Evolutionary conservation across 2,113 vertebrate species (phyloP), one percentile per base, ranked within the genome.

Genomic region (Gasterosteus aculeatus): DNA sequence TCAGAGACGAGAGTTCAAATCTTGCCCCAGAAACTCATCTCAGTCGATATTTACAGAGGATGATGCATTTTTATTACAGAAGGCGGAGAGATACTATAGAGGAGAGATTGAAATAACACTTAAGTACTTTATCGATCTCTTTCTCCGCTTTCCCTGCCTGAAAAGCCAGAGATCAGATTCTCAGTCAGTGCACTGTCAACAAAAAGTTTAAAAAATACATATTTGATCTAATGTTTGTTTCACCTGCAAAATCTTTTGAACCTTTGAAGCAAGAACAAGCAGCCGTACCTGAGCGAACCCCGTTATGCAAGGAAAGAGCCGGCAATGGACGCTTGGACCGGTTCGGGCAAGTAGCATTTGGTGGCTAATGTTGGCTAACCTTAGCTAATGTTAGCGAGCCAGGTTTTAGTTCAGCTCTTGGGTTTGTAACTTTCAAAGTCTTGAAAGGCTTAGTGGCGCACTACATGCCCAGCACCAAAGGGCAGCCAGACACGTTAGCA

Each of bases 111-210:
- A 81, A 86, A 78, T 75, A 85, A 85, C 67, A 68, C 62, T 9
- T 47, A 73, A 56, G 75, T 64, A 53, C 72, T 86, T 69, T 83
- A 85, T 83, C 75, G 84, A 89, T 89, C 80, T 22, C 38, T 38
- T 56, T 78, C 77, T 82, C 65, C 4, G 11, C 67, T 70, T 18
- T 60, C 7, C 19, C 33, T 12, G 53, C 64, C 51, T 58, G 59
- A 57, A 67, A 73, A 81, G 56, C 71, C 47, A 42, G 46, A 65
- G 49, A 81, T 72, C 42, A 19, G 42, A 63, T 46, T 78, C 41
- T 53, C 10, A 59, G 39, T 41, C 69, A 31, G 44, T 0, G 10
- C 69, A 51, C 49, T 10, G 39, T 8, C 29, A 57, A 73, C 19
- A 35, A 57, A 42, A 71, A 31, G 66, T 72, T 66, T 46, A 66